phyloP scores from a whole-genome alignment of 2,797 vertebrate genomes.

The Parauchenoglanis ngamensis region DNA sequence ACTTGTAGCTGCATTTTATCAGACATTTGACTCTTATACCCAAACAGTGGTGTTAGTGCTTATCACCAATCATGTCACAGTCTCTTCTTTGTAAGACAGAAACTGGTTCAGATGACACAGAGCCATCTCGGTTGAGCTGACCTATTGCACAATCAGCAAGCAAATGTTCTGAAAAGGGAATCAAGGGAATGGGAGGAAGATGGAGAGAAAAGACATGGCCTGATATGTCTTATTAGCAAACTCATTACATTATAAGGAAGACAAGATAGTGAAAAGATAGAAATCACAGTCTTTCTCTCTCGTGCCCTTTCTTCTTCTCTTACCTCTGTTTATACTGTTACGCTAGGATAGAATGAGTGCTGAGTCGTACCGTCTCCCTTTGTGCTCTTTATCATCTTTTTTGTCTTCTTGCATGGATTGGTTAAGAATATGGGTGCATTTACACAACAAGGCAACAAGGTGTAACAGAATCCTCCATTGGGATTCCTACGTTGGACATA shows the following conservation, averaged over 20 bases:
- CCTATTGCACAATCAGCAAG: conserved; percentile 46
- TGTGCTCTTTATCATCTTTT: conserved; percentile 63
- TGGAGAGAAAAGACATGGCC: conserved; percentile 36
- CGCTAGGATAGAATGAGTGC: conserved; percentile 51
- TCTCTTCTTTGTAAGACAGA: conserved; percentile 52
- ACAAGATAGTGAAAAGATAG: conserved; percentile 48
- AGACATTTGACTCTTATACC: conserved; percentile 53
- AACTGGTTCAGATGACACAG: conserved; percentile 47
- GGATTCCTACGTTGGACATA: conserved; percentile 72
- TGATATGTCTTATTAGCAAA: conserved; percentile 47
- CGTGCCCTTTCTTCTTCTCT: conserved; percentile 47
- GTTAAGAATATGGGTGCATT: conserved; percentile 72
- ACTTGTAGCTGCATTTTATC: conserved; percentile 53
- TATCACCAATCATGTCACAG: conserved; percentile 49
- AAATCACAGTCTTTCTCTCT: conserved; percentile 36
- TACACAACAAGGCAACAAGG: conserved; percentile 75
- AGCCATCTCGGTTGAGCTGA: conserved; percentile 46
- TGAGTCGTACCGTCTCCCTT: conserved; percentile 46
- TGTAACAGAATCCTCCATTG: conserved; percentile 72
- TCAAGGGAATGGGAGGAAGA: conserved; percentile 21
- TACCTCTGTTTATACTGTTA: conserved; percentile 50
- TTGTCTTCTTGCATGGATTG: conserved; percentile 61
- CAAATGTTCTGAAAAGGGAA: conserved; percentile 35
- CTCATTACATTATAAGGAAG: conserved; percentile 52
- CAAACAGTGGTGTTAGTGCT: conserved; percentile 50